phyloP scores from a whole-genome alignment of 2,888 invertebrate species.

The Thelaira solivaga region DNA sequence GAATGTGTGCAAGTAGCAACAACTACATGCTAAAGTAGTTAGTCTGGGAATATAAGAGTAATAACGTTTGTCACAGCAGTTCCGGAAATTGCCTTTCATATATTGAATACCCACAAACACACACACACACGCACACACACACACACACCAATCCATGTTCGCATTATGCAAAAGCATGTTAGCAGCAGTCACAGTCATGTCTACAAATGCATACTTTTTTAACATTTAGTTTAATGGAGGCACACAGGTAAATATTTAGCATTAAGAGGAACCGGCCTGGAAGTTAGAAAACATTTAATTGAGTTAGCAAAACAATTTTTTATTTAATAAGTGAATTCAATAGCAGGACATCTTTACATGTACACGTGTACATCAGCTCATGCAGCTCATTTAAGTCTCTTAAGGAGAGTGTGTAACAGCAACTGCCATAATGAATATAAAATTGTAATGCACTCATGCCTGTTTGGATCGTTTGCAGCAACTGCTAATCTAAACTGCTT shows the following conservation, averaged over 20 bases:
- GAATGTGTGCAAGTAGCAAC: background rate
- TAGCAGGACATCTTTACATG: too few relatives aligned
- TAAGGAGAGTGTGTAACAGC: slow-evolving; percentile 18
- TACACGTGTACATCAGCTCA: background rate
- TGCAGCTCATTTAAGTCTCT: slow-evolving; percentile 34
- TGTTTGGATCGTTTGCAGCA: slow-evolving; percentile 23
- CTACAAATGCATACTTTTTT: background rate
- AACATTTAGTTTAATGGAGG: slow-evolving; percentile 25
- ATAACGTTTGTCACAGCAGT: slow-evolving; percentile 53
- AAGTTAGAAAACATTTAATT: background rate
- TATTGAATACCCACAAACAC: slow-evolving; percentile 1
- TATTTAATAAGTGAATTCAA: too few relatives aligned
- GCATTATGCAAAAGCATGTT: slow-evolving; percentile 1
- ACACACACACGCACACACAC: background rate
- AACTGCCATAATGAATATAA: slow-evolving; percentile 3
- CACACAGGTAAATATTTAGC: slow-evolving; percentile 32
- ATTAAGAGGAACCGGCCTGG: too few relatives aligned
- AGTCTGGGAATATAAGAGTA: slow-evolving; percentile 47
- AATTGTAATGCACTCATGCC: slow-evolving; percentile 11
- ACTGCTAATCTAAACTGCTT: slow-evolving; percentile 31
- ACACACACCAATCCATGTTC: background rate
- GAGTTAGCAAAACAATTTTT: too few relatives aligned
- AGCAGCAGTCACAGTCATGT: slow-evolving; percentile 34
- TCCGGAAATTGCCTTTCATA: slow-evolving; percentile 58
- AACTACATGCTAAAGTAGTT: too few relatives aligned